Evolutionary conservation across 1,140 invertebrate species (phyloP).

Genomic region (Lepeophtheirus salmonis): DNA sequence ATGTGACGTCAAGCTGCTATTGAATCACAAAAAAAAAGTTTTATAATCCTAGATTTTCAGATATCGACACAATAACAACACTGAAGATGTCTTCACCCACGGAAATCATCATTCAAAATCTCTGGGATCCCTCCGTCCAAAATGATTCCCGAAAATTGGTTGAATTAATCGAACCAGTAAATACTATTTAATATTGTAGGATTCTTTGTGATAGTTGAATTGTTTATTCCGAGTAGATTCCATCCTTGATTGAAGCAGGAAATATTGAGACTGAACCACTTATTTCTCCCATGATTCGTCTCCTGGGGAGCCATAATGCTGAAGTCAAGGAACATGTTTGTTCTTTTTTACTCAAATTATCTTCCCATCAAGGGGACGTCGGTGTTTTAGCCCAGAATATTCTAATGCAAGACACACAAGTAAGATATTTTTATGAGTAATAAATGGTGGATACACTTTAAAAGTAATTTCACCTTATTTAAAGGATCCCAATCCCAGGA

Average conservation of each 20-base stretch:
- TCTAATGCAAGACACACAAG: neutral
- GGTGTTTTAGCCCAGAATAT: neutral
- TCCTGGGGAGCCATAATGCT: neutral
- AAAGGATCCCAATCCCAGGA: conserved; percentile 10
- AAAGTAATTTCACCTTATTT: no score
- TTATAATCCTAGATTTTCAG: no score
- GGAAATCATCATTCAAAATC: neutral
- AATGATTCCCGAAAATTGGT: neutral
- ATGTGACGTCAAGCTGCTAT: no score
- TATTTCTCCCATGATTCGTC: neutral
- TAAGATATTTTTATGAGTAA: no score
- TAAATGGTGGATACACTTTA: no score
- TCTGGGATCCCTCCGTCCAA: neutral
- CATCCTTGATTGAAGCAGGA: neutral
- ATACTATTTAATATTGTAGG: neutral
- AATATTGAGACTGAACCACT: neutral
- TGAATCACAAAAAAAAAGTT: no score
- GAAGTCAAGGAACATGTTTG: neutral
- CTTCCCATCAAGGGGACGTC: neutral
- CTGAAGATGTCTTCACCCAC: neutral
- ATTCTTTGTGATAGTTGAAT: neutral
- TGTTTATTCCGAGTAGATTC: neutral
- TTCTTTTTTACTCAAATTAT: neutral
- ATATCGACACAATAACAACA: no score
- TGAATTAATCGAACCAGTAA: neutral